phyloP scores from a whole-genome alignment of 1,140 invertebrate genomes.

The Drosophila melanica region DNA sequence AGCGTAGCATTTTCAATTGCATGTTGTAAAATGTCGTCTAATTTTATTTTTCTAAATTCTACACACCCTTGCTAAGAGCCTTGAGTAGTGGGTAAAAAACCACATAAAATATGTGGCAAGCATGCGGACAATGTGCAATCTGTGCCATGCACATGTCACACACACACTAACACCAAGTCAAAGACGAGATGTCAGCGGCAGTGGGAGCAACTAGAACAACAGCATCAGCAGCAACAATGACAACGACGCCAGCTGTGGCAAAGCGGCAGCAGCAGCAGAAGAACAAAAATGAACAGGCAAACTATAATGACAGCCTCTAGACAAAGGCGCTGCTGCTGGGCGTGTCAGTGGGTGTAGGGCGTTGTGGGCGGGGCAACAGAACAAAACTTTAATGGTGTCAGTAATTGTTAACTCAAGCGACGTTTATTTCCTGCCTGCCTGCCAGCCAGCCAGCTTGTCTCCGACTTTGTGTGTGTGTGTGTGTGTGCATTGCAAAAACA shows the following conservation, averaged over 20 bases:
- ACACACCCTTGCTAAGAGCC: conserved; percentile 7
- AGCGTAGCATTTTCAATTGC: not conserved
- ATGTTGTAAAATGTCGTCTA: not conserved
- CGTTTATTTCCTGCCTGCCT: conserved; percentile 75
- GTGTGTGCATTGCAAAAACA: conserved; percentile 36
- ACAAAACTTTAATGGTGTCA: conserved; percentile 80
- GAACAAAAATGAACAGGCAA: conserved; percentile 43
- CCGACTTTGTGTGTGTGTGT: conserved; percentile 23
- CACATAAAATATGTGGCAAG: conserved; percentile 60
- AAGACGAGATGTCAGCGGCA: conserved; percentile 47
- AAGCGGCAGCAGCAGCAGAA: conserved; percentile 27
- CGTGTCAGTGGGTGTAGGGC: conserved; percentile 9
- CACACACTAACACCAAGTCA: conserved; percentile 35
- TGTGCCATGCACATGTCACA: conserved; percentile 75
- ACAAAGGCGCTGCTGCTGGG: conserved; percentile 42
- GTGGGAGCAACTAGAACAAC: conserved; percentile 14
- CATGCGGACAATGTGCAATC: conserved; percentile 73
- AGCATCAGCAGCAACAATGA: conserved; percentile 52
- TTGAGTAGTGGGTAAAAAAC: conserved; percentile 31
- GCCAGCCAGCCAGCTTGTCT: conserved; percentile 10
- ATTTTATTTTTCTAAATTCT: conserved; percentile 1
- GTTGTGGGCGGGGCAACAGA: conserved; percentile 12
- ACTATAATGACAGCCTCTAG: conserved; percentile 66
- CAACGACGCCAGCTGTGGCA: conserved; percentile 34
- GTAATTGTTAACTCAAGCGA: conserved; percentile 82